Evolutionary conservation across 2,113 vertebrate genomes (phyloP).

Genomic region (Osmerus mordax): DNA sequence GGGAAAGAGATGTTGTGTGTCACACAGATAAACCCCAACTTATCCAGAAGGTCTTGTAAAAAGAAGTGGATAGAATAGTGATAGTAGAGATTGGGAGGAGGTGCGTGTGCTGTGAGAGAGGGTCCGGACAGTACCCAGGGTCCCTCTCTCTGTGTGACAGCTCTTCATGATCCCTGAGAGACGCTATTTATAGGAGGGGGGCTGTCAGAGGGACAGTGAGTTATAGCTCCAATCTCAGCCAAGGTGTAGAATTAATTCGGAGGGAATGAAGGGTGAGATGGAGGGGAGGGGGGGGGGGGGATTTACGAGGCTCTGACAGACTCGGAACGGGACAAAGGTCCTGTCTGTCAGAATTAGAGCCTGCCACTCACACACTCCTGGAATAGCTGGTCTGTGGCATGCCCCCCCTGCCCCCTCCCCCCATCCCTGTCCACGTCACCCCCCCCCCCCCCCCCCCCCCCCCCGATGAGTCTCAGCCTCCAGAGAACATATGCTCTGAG

Average conservation of each 20-base stretch:
- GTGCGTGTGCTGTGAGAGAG: neutral
- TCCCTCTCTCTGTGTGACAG: neutral
- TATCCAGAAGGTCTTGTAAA: neutral
- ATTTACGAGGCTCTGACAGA: slow-evolving; percentile 32
- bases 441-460: neutral
- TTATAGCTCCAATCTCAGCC: slow-evolving; percentile 41
- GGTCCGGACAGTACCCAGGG: too few species aligned
- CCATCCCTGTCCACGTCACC: slow-evolving; percentile 2
- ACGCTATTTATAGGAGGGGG: slow-evolving; percentile 69
- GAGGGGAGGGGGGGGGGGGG: neutral
- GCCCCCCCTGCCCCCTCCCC: neutral
- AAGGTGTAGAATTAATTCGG: slow-evolving; percentile 50
- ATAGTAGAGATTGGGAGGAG: neutral
- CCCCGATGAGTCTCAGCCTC: too few species aligned
- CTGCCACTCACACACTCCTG: slow-evolving; percentile 21
- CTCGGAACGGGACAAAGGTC: slow-evolving; percentile 19
- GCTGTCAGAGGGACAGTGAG: slow-evolving; percentile 44
- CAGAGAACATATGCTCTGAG: too few species aligned
- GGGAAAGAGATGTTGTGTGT: neutral
- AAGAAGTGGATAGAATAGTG: too few species aligned
- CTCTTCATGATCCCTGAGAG: slow-evolving; percentile 46
- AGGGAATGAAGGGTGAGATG: slow-evolving; percentile 32
- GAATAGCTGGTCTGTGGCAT: slow-evolving; percentile 20
- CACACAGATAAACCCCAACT: neutral
- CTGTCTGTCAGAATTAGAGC: slow-evolving; percentile 7